These are phyloP conservation scores for Cecropterus lyciades DNA, from an alignment of 1,140 invertebrate genomes.

Conservation along the genomic window DNA sequence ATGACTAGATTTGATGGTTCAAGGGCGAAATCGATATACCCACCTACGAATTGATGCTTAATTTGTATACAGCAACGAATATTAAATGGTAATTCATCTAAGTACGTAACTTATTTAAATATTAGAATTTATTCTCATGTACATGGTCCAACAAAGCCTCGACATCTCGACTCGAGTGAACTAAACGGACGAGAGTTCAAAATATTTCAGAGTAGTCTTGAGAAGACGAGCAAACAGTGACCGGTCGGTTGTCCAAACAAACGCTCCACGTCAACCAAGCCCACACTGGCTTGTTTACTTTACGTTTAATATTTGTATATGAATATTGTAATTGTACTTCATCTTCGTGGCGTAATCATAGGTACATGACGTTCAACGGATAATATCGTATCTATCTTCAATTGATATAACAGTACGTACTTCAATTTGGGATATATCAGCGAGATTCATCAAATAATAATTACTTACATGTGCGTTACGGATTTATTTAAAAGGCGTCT, in stretches of 20 bases:
- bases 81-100: too few species aligned
- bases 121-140: too few species aligned
- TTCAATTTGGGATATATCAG: too few species aligned
- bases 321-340: constrained; percentile 66
- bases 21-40: too few species aligned
- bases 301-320: constrained; percentile 65
- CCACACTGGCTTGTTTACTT: constrained; percentile 63
- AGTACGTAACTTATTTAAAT: too few species aligned
- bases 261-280: constrained; percentile 54
- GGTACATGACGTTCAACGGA: too few species aligned
- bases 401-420: background rate
- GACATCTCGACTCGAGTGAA: constrained; percentile 28
- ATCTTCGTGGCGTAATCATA: constrained; percentile 18
- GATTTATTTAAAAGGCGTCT: too few species aligned
- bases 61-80: too few species aligned
- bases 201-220: constrained; percentile 72
- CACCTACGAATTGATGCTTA: too few species aligned
- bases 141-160: constrained; percentile 2
- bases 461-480: too few species aligned
- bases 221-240: constrained; percentile 73
- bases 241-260: constrained; percentile 76
- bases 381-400: background rate
- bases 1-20: too few species aligned
- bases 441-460: too few species aligned
- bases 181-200: constrained; percentile 54